phyloP scores from a whole-genome alignment of 2,113 vertebrate genomes.

The Poicephalus meyeri region DNA sequence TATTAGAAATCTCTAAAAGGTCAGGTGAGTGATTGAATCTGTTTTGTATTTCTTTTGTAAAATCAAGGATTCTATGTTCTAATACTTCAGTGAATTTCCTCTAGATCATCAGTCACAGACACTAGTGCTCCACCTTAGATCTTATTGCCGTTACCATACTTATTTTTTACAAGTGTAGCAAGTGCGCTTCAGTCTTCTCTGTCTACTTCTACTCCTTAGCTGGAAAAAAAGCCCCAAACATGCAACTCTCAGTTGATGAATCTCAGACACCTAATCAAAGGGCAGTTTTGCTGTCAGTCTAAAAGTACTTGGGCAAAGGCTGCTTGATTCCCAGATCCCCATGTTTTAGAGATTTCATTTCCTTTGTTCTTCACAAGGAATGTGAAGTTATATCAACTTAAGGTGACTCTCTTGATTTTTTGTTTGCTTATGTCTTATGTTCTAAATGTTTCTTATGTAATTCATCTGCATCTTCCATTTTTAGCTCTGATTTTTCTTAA shows the following conservation, averaged over 20 bases:
- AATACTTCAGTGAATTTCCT: not conserved
- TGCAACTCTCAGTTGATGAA: not conserved
- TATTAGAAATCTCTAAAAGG: not conserved
- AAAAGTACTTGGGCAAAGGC: not conserved
- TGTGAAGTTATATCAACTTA: not conserved
- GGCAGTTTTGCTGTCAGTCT: not conserved
- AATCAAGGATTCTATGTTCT: not conserved
- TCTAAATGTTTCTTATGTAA: not conserved
- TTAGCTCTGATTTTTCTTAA: not conserved
- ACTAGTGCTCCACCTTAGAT: not conserved
- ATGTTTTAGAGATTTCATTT: not conserved
- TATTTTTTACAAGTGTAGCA: not conserved
- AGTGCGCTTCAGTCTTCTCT: not conserved
- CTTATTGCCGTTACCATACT: not conserved
- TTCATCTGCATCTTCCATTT: not conserved
- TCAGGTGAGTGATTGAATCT: not conserved
- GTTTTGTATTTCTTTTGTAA: not conserved
- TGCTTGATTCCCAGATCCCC: not conserved
- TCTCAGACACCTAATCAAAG: not conserved
- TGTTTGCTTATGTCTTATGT: not conserved
- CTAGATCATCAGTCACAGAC: not conserved
- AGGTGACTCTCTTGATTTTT: not conserved
- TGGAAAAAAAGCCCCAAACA: not conserved
- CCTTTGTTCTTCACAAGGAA: not conserved
- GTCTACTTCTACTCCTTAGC: not conserved